A percentile compares a stretch with the other conserved stretches of the same genome.
Conservation (phyloP, 2,797 vertebrate species). For the Phrynocephalus guinanensis region DNA sequence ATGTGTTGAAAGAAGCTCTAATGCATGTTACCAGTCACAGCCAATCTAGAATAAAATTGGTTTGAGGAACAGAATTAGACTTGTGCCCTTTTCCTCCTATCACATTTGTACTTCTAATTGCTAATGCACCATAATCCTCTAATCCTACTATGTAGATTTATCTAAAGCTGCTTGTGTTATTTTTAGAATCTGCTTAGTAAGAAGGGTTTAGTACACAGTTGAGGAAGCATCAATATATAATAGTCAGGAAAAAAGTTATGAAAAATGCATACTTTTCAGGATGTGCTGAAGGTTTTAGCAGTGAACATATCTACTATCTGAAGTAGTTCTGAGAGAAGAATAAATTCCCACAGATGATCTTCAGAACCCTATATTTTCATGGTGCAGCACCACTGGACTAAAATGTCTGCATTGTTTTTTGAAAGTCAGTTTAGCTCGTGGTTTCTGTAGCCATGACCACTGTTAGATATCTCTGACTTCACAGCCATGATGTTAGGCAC, state of each 20-base stretch:
- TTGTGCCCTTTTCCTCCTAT: neutral
- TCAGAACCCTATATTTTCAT: neutral
- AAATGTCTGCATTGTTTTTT: neutral
- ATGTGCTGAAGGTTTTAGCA: neutral
- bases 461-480: too few species aligned
- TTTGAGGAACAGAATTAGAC: neutral
- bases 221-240: slow-evolving; percentile 7
- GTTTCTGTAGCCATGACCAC: neutral
- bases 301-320: neutral
- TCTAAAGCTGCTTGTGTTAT: slow-evolving; percentile 25
- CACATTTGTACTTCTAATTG: slow-evolving; percentile 21
- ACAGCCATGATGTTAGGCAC: neutral
- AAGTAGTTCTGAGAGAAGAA: neutral
- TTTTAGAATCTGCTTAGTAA: slow-evolving; percentile 29
- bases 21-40: neutral
- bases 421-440: neutral
- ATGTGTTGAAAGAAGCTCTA: neutral
- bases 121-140: slow-evolving; percentile 22
- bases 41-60: neutral
- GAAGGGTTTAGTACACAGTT: slow-evolving; percentile 2
- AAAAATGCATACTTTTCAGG: neutral
- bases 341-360: neutral
- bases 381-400: neutral
- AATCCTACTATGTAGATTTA: slow-evolving; percentile 26
- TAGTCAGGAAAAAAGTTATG: neutral